Evolutionary conservation across 2,113 vertebrate species (phyloP).

Genomic region (Anguilla rostrata): DNA sequence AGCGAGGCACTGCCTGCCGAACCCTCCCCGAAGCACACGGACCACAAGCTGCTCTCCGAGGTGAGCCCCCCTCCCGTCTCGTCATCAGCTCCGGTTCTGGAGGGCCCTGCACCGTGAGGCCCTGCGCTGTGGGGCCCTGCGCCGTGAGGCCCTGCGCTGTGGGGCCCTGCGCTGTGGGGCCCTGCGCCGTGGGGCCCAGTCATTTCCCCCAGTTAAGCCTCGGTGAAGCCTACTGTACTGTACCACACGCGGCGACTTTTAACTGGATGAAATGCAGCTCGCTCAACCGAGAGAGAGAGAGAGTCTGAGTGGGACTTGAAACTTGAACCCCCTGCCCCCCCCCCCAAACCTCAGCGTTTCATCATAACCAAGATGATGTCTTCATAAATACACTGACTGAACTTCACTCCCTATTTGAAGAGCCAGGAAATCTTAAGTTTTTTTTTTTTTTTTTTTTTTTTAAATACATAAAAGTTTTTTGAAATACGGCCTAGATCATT

Average conservation of each 20-base stretch:
- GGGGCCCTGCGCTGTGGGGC: neutral
- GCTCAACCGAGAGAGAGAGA: too few species aligned
- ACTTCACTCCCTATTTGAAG: too few species aligned
- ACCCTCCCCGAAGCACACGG: neutral
- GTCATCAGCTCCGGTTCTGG: neutral
- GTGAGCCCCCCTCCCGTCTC: slow-evolving; percentile 30
- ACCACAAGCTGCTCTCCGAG: slow-evolving; percentile 37
- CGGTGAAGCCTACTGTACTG: too few species aligned
- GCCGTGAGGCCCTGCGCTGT: too few species aligned
- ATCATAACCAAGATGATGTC: too few species aligned
- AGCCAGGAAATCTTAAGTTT: neutral
- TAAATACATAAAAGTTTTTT: neutral
- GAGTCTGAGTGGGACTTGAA: too few species aligned
- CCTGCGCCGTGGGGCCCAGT: neutral
- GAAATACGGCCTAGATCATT: neutral
- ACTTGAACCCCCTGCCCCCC: too few species aligned
- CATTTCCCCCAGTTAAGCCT: neutral
- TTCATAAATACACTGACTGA: too few species aligned
- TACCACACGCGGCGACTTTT: too few species aligned
- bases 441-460: too few species aligned
- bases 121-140: neutral
- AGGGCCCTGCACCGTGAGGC: neutral
- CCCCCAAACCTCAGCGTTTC: too few species aligned
- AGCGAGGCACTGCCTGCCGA: slow-evolving; percentile 6
- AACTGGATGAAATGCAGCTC: too few species aligned